These are phyloP conservation scores for Drosophila littoralis DNA, from an alignment of 1,140 invertebrate genomes.

Conservation along the genomic window DNA sequence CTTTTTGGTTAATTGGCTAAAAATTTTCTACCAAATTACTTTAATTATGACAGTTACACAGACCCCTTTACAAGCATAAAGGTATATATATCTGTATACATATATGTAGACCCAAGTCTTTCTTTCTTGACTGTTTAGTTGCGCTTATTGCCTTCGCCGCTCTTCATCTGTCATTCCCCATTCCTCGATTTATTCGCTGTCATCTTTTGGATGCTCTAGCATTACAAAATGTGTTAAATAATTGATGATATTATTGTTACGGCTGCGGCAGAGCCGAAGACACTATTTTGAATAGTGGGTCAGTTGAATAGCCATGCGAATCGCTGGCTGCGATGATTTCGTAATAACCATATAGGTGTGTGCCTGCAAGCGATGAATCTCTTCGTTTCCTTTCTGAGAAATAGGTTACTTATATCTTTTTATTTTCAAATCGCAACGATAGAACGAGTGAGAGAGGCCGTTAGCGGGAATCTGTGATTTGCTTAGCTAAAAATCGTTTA, in stretches of 20 bases:
- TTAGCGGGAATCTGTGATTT: too few relatives aligned
- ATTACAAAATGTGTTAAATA: conserved; percentile 79
- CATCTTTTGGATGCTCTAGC: conserved; percentile 23
- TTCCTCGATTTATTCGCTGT: conserved; percentile 25
- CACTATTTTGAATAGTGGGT: conserved; percentile 21
- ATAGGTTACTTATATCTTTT: background rate
- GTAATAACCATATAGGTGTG: conserved; percentile 2
- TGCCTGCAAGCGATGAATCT: background rate
- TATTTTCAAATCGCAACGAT: background rate
- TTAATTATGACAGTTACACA: conserved; percentile 83
- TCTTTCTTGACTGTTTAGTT: conserved; percentile 55
- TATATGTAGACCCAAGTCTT: conserved; percentile 9
- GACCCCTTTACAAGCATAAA: conserved; percentile 55
- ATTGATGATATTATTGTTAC: conserved; percentile 64
- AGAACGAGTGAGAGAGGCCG: background rate
- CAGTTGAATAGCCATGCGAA: conserved; percentile 15
- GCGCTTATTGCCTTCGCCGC: conserved; percentile 55
- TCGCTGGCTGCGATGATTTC: conserved; percentile 4
- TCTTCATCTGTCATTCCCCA: conserved; percentile 30
- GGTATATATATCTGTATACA: background rate
- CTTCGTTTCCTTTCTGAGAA: conserved; percentile 2
- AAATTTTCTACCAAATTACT: conserved; percentile 84
- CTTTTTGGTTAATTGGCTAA: conserved; percentile 84
- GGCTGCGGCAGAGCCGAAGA: background rate
- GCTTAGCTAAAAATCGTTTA: too few relatives aligned